A percentile compares a stretch with the other conserved stretches of the same genome.
phyloP scores from a whole-genome alignment of 2,888 invertebrate genomes.

The Drosophila acutilabella region DNA sequence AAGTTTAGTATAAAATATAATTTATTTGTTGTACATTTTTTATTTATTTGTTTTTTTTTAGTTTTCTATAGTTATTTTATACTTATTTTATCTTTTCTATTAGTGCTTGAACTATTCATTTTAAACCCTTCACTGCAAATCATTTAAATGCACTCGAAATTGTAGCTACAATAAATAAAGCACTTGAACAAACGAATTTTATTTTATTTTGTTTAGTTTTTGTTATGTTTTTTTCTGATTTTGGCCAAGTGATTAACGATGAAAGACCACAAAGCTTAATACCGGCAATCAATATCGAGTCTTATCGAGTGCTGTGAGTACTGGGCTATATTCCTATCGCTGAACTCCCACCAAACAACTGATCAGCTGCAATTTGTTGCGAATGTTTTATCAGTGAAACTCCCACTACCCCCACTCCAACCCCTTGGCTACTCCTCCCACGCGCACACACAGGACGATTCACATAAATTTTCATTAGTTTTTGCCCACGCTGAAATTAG shows the following conservation, averaged over 20 bases:
- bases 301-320: conserved; percentile 32
- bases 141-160: background rate
- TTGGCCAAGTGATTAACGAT: conserved; percentile 27
- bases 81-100: background rate
- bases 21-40: too few species aligned
- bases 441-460: conserved; percentile 29
- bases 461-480: conserved; percentile 62
- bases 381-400: conserved; percentile 29
- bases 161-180: conserved; percentile 1
- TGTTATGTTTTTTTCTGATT: background rate
- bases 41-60: too few species aligned
- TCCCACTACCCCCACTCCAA: background rate
- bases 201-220: too few species aligned
- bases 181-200: conserved; percentile 3
- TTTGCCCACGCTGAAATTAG: conserved; percentile 44
- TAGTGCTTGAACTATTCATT: background rate
- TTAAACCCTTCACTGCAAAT: too few species aligned
- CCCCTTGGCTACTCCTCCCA: background rate
- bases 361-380: conserved; percentile 58
- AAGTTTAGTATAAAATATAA: too few species aligned
- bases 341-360: background rate
- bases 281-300: conserved; percentile 32
- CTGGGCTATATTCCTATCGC: background rate
- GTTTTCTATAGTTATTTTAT: too few species aligned
- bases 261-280: conserved; percentile 19